Conservation (phyloP, 2,113 vertebrate genomes). For the Arvicanthis niloticus region DNA sequence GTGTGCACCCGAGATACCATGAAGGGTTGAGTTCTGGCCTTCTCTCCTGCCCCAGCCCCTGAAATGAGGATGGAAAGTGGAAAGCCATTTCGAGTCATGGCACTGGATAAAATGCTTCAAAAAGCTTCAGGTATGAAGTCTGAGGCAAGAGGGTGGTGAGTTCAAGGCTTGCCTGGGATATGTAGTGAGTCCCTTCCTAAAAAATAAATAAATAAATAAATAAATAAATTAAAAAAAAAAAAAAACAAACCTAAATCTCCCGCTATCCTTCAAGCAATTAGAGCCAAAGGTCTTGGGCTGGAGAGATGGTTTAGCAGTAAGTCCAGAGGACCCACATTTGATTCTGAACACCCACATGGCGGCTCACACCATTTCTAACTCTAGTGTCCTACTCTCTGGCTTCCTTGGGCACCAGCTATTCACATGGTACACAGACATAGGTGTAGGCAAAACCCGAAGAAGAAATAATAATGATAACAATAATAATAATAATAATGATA, state of each 20-base stretch:
- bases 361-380: neutral
- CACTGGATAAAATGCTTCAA: fast-evolving
- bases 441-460: neutral
- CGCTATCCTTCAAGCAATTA: neutral
- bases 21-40: neutral
- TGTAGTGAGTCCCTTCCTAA: neutral
- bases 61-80: slow-evolving; percentile 58
- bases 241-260: neutral
- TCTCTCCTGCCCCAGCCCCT: slow-evolving; percentile 15
- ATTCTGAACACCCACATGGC: neutral
- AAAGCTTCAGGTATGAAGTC: neutral
- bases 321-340: neutral
- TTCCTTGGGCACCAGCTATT: neutral
- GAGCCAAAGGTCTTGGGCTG: neutral
- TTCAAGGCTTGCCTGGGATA: neutral
- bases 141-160: neutral
- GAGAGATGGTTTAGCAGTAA: neutral
- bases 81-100: slow-evolving; percentile 71
- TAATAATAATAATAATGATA: too few relatives aligned
- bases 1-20: neutral
- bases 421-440: neutral
- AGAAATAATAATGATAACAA: neutral
- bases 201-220: too few relatives aligned
- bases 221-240: too few relatives aligned
- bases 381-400: neutral